phyloP scores from a whole-genome alignment of 53 echinoderm and acorn worm species.

The Echinarachnius parma region DNA sequence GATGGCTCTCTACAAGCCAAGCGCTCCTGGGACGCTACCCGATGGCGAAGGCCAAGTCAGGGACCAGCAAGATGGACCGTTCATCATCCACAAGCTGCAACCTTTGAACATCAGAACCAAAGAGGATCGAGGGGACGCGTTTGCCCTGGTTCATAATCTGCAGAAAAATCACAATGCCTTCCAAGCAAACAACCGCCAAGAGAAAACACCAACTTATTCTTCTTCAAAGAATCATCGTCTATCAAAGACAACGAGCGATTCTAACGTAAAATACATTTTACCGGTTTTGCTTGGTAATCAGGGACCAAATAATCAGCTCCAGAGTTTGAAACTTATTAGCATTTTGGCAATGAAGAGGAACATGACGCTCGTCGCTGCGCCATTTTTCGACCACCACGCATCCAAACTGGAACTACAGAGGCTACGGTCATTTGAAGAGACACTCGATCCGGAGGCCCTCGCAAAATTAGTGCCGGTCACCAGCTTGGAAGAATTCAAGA shows the following conservation, averaged over 20 bases:
- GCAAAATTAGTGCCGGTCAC: constrained; percentile 28
- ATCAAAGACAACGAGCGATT: background rate
- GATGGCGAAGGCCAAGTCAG: too few relatives aligned
- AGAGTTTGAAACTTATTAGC: constrained; percentile 43
- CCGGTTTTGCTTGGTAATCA: constrained; percentile 66
- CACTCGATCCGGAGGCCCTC: constrained; percentile 35
- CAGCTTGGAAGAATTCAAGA: constrained; percentile 41
- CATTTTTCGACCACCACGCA: constrained; percentile 58
- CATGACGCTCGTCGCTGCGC: constrained; percentile 52
- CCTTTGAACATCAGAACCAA: too few relatives aligned
- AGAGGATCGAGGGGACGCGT: too few relatives aligned
- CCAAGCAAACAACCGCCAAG: too few relatives aligned
- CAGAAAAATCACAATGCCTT: too few relatives aligned
- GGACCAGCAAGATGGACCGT: too few relatives aligned
- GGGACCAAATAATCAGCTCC: constrained; percentile 70
- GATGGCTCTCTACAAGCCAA: too few relatives aligned
- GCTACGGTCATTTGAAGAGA: constrained; percentile 45
- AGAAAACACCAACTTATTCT: too few relatives aligned
- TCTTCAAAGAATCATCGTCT: too few relatives aligned
- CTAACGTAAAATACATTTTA: constrained; percentile 34
- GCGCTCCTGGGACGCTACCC: too few relatives aligned
- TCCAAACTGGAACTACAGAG: background rate
- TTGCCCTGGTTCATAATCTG: too few relatives aligned
- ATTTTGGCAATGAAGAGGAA: constrained; percentile 56
- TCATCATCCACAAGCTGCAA: too few relatives aligned